Evolutionary conservation across 2,888 invertebrate species (phyloP), one percentile per base, ranked within the genome.

Genomic region (Cynaeus angustus): DNA sequence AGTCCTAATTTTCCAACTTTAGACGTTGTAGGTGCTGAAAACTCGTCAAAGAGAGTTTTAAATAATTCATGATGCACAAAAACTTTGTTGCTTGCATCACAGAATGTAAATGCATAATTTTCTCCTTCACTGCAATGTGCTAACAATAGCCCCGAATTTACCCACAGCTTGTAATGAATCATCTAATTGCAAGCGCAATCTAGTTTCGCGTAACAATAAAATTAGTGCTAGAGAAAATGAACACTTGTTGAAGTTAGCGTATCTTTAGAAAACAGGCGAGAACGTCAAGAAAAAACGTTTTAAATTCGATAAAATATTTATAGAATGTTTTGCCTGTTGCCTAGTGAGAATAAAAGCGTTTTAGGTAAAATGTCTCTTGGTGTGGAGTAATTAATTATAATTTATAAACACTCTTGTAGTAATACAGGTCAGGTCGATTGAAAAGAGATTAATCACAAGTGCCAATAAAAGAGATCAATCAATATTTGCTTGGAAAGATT

Each of bases 371-470:
- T 37, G 65, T 66, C 65, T 33, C 38, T 21, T 21, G 21, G 26
- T 10, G 13, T 16, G 13, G 26, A 38, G 38, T 30, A 66, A 56
- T 66, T 56, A 56, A 66, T 66, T 56, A 66, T 46, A 66, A 56
- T 56, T 66, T 56, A 41, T 37, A 16, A 13, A 43, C 58, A 66
- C 50, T 58, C 28, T 4, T 30, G 10, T n/a, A 43, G 48, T 53
- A 30, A 21, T 26, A 28, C 8, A 14, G 13, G 21, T 30, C 37
- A 37, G 28, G 45, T 43, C 55, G 48, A 56, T 30, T 8, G 4
- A 21, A 46, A 66, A 58, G 66, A 58, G 12, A 66, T 66, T 66
- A 66, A 66, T 66, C 56, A 66, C 55, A 33, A 66, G 46, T 56
- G 66, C 28, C 66, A 56, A 66, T 66, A 56, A 46, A 66, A 46